Evolutionary conservation across 1,140 invertebrate species (phyloP).

Genomic region (Bombus confusus): DNA sequence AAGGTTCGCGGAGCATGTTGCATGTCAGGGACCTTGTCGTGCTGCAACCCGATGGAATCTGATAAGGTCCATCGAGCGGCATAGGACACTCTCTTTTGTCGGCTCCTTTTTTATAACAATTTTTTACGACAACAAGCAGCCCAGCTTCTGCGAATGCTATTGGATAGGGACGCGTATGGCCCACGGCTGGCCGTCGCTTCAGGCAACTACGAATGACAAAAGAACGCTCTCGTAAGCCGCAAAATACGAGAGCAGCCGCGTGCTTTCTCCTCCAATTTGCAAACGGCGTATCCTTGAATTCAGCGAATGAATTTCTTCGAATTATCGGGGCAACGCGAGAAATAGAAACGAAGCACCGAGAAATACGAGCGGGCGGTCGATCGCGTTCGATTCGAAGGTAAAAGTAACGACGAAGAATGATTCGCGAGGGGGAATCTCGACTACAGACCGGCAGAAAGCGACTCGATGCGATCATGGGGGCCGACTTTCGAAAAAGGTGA

Average conservation of each 20-base stretch:
- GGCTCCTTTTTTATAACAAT: slow-evolving; percentile 7
- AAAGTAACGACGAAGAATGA: neutral
- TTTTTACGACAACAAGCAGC: neutral
- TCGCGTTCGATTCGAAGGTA: neutral
- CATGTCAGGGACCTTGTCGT: neutral
- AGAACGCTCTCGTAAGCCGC: neutral
- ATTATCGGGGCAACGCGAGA: neutral
- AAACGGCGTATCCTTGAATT: neutral
- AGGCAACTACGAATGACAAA: neutral
- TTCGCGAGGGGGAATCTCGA: slow-evolving; percentile 4
- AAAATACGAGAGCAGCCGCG: neutral
- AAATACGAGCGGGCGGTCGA: neutral
- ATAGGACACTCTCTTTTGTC: slow-evolving; percentile 17
- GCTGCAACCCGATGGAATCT: slow-evolving; percentile 36
- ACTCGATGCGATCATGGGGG: slow-evolving; percentile 53
- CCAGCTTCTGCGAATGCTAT: slow-evolving; percentile 2
- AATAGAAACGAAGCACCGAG: neutral
- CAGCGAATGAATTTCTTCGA: neutral
- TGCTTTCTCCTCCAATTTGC: neutral
- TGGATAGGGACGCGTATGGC: neutral
- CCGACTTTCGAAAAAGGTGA: slow-evolving; percentile 66
- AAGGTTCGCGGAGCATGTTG: neutral
- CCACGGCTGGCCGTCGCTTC: neutral
- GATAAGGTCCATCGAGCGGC: slow-evolving; percentile 24
- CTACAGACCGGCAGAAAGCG: neutral